phyloP scores from a whole-genome alignment of 2,888 invertebrate genomes.

The Drosophila austrosaltans region DNA sequence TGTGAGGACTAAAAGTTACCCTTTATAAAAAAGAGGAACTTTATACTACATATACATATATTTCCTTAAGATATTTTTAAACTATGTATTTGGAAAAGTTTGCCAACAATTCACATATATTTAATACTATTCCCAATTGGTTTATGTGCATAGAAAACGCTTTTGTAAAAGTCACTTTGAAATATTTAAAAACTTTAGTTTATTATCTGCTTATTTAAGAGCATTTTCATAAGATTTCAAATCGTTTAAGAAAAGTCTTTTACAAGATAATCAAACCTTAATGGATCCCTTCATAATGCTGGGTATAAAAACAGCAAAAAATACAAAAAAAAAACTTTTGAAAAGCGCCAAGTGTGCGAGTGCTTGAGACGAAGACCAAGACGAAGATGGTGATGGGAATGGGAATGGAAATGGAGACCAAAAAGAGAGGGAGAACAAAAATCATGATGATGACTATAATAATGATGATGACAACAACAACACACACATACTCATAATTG shows the following conservation, averaged over 20 bases:
- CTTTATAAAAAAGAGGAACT: neutral
- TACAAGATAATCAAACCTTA: no score
- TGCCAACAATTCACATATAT: no score
- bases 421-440: neutral
- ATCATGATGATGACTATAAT: conserved; percentile 45
- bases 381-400: neutral
- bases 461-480: conserved; percentile 47
- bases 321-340: conserved; percentile 39
- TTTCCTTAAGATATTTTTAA: no score
- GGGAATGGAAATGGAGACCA: conserved; percentile 1
- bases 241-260: no score
- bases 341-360: conserved; percentile 64
- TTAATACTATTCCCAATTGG: no score
- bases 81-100: no score
- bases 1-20: neutral
- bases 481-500: conserved; percentile 75
- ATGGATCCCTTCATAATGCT: neutral
- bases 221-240: no score
- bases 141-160: no score
- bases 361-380: conserved; percentile 67
- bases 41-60: no score
- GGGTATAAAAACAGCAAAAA: neutral
- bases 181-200: no score
- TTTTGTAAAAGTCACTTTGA: no score
- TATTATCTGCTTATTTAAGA: no score